Base-by-base conservation (phyloP, 2,888 invertebrate species). In the Adela reaumurella region DNA sequence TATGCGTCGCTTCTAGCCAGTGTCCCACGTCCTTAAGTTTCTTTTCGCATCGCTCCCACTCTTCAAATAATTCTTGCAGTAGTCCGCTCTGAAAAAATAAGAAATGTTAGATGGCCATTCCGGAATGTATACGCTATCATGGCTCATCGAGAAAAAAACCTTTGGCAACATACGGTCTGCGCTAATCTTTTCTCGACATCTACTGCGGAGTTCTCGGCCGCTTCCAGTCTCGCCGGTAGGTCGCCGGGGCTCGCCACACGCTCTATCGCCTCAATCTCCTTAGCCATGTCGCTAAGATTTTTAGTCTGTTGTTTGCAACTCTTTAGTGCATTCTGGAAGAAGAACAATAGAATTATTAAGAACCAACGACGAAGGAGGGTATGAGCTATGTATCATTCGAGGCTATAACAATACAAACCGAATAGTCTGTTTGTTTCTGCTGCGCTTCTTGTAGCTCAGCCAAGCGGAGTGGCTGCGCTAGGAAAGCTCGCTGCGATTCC, bases 11-110 rank as follows among this genome's bases (percentile, higher is more conserved):
- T 53, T 95, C 94, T 58, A 95, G 85, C 94, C 95, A 97, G 55
- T 83, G 82, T 52, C 87, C 87, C 45, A 92, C 91, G 58, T 96
- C 95, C 68, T 92, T 91, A 68, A 96, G 84, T 70, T 97, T 96
- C 68, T 86, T 90, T 71, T 96, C 95, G 72, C 94, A 96, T 69
- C 96, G 92, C 66, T 95, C 94, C 93, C 96, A 96, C 78, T 96
- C 95, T 67, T 95, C 94, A 46, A 91, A 89, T 48, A 94, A 87
- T 74, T 96, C 96, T 82, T 92, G 92, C 52, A 96, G 81, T 57
- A 94, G 74, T 45, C 92, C 89, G 65, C 90, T 90, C 93, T 93
- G 71, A 53, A 83, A 81, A 56, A 56, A n/a, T n/a, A n/a, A n/a
- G n/a, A n/a, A n/a, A n/a, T n/a, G n/a, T n/a, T n/a, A n/a, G n/a